These are phyloP conservation scores for Zhengitettix transpicula DNA, from an alignment of 2,888 invertebrate genomes.

Conservation along the genomic window DNA sequence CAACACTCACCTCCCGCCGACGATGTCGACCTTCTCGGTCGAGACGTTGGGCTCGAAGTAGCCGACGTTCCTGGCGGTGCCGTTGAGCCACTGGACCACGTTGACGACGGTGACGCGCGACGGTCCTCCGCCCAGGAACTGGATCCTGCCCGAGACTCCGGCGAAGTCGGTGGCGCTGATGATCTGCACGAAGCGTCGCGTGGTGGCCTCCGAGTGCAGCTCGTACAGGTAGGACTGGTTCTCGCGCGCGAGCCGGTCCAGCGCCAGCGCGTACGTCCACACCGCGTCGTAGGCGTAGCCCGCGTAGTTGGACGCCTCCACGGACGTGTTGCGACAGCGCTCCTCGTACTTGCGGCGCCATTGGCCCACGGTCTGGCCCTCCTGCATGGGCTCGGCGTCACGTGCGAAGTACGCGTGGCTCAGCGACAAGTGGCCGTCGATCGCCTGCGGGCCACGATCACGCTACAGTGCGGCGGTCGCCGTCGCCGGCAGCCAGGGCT, in stretches of 20 bases:
- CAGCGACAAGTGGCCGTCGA: conserved; percentile 55
- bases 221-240: conserved; percentile 39
- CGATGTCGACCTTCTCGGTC: neutral
- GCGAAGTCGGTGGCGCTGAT: conserved; percentile 49
- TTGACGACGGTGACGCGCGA: conserved; percentile 45
- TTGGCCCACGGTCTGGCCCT: conserved; percentile 41
- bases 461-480: no score
- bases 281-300: conserved; percentile 69
- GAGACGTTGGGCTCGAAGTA: conserved; percentile 30
- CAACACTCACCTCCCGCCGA: no score
- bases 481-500: no score
- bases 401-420: conserved; percentile 49
- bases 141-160: conserved; percentile 41
- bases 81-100: conserved; percentile 40
- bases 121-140: conserved; percentile 32
- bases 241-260: conserved; percentile 42
- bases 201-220: conserved; percentile 35
- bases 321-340: conserved; percentile 15
- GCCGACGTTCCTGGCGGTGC: conserved; percentile 33
- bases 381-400: conserved; percentile 41
- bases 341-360: conserved; percentile 37
- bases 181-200: conserved; percentile 37
- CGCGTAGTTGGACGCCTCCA: conserved; percentile 42
- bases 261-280: conserved; percentile 60
- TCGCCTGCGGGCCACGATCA: conserved; percentile 37